Base-by-base conservation (phyloP, 2,888 invertebrate species). In the Anodontia alba region DNA sequence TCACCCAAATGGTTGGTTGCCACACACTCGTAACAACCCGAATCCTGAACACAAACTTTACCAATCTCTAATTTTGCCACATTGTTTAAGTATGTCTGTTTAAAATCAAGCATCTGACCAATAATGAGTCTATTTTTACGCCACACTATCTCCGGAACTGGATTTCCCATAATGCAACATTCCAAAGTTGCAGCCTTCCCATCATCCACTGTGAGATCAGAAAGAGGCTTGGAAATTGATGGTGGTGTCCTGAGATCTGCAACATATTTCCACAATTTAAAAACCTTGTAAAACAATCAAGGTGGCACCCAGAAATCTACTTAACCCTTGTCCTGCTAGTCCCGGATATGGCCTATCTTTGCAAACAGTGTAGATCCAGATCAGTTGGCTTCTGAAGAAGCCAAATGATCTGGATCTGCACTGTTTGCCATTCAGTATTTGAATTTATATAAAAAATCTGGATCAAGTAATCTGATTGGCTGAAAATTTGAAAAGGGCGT, bases 21-120 rank as follows among this genome's bases (percentile, higher is more conserved):
- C 20, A 91, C 80, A 81, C 91, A 91, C 76, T 92, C 91, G 73
- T 92, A 93, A 26, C 69, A 78, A 17, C 92, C 93, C 2, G 78
- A 72, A 77, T 93, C 92, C 54, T 89, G 87, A 33, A 73, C 69
- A 62, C 84, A 85, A 12, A 87, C 86, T 20, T 84, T 88, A 5
- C 81, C 81, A 36, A 93, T 89, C 73, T 90, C 88, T 51, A 93
- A 83, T 57, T 71, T 84, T 5, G 92, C 93, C 0, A 83, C 73
- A 23, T 86, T 86, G 33, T 89, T 88, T 23, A 74, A 76, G 71
- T 87, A 91, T 1, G 89, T 89, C 83, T 90, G 92, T 72, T 88
- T 86, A 78, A 88, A 90, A 76, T 90, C 90, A 36, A 84, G 78
- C 42, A 87, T 89, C 43, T 87, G 81, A 5, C 88, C 87, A 51